Conservation (phyloP, 2,888 invertebrate species). For the Heliconius erato region DNA sequence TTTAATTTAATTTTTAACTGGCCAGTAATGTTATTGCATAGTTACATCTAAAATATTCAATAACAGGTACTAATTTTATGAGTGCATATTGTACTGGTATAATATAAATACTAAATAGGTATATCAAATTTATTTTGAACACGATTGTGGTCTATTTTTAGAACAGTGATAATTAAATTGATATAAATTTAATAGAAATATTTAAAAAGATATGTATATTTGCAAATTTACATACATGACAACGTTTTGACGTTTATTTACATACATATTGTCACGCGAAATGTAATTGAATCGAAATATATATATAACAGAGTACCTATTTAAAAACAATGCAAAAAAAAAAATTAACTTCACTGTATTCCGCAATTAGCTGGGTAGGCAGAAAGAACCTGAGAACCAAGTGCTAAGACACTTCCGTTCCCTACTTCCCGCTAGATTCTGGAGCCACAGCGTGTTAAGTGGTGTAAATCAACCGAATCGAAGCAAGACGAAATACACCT, state of each 20-base stretch:
- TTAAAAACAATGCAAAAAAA: not conserved
- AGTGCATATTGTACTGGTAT: not conserved
- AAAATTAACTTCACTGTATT: not conserved
- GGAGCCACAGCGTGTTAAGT: too few relatives aligned
- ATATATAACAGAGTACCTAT: not conserved
- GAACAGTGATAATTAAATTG: not conserved
- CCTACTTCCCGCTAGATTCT: too few relatives aligned
- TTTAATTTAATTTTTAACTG: not conserved
- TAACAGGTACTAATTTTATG: not conserved
- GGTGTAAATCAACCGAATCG: too few relatives aligned
- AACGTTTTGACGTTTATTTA: constrained; percentile 5
- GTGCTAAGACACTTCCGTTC: too few relatives aligned
- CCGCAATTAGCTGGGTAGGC: too few relatives aligned
- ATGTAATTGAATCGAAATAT: not conserved
- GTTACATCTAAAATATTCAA: not conserved
- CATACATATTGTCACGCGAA: constrained; percentile 15
- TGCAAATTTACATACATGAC: not conserved
- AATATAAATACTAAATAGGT: not conserved
- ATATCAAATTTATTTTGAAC: not conserved
- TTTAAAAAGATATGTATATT: not conserved
- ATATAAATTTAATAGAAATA: not conserved
- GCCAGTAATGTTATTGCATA: not conserved
- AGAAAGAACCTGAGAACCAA: too few relatives aligned
- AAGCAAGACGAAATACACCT: too few relatives aligned
- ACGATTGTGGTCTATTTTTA: constrained; percentile 2